A percentile compares a stretch with the other conserved stretches of the same genome.
Evolutionary conservation across 92 coral and sea anemone genomes (phyloP).

Genomic region (Galaxea fascicularis): DNA sequence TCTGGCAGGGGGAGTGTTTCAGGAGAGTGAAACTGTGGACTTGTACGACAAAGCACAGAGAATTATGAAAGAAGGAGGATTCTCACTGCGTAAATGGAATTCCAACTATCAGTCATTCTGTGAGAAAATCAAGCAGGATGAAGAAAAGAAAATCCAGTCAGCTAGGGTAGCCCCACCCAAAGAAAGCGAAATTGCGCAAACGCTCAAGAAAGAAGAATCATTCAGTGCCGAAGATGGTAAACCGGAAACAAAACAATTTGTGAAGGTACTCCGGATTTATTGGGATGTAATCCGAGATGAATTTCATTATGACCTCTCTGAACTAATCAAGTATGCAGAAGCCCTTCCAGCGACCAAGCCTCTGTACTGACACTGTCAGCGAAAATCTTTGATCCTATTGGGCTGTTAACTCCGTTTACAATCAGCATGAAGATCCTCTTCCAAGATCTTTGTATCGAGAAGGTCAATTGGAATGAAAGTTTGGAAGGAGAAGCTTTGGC

Average conservation of each 20-base stretch:
- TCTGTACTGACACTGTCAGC: constrained; percentile 71
- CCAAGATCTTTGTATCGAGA: constrained; percentile 69
- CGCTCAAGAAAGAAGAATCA: constrained; percentile 12
- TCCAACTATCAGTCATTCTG: constrained; percentile 25
- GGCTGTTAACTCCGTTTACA: constrained; percentile 64
- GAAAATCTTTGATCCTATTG: constrained; percentile 78
- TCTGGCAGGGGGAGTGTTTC: constrained; percentile 37
- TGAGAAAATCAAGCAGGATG: constrained; percentile 8
- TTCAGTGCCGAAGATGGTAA: neutral
- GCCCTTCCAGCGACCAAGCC: constrained; percentile 72
- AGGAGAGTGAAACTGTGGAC: constrained; percentile 19
- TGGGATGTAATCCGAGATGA: constrained; percentile 40
- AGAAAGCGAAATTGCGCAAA: constrained; percentile 9
- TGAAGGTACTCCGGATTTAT: constrained; percentile 28
- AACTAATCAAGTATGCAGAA: constrained; percentile 52
- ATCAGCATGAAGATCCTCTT: constrained; percentile 72
- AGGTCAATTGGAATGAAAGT: no score
- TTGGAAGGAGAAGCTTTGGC: no score
- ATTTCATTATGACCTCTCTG: constrained; percentile 51
- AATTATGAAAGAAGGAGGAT: constrained; percentile 34
- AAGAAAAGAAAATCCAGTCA: constrained; percentile 8
- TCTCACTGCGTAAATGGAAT: constrained; percentile 33
- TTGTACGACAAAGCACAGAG: constrained; percentile 14
- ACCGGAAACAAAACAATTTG: constrained; percentile 6
- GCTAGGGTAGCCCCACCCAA: neutral